These are phyloP conservation scores for Tyria jacobaeae DNA, from an alignment of 2,888 invertebrate species.

Conservation along the genomic window DNA sequence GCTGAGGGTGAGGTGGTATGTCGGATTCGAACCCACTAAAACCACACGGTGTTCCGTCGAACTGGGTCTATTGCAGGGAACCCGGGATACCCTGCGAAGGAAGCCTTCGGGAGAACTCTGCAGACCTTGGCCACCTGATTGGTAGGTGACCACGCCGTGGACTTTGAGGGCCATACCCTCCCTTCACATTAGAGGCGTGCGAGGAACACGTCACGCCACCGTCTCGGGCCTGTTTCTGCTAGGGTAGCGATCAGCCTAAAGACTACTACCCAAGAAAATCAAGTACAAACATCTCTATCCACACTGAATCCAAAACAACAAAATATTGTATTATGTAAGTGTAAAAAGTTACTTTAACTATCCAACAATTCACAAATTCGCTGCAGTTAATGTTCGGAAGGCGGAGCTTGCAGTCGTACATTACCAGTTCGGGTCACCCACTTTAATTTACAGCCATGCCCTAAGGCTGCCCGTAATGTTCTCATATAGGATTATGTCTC, in stretches of 20 bases:
- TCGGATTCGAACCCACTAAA: too few relatives aligned
- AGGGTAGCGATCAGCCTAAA: background rate
- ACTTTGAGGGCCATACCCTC: too few relatives aligned
- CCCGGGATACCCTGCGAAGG: too few relatives aligned
- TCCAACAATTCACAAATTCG: constrained; percentile 33
- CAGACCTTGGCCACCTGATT: too few relatives aligned
- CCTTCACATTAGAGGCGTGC: too few relatives aligned
- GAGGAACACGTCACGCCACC: too few relatives aligned
- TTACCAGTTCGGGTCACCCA: constrained; percentile 44
- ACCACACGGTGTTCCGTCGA: too few relatives aligned
- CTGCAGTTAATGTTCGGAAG: constrained; percentile 49
- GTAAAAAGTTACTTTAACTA: constrained; percentile 36
- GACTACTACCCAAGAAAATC: too few relatives aligned
- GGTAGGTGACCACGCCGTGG: too few relatives aligned
- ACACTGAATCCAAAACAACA: background rate
- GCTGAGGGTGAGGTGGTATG: too few relatives aligned
- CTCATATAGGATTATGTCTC: constrained; percentile 50
- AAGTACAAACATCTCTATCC: background rate
- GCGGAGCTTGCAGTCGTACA: constrained; percentile 41
- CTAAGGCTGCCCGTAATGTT: constrained; percentile 42
- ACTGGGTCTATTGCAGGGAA: too few relatives aligned
- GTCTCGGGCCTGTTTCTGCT: background rate
- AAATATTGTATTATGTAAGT: background rate
- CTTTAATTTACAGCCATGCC: constrained; percentile 45
- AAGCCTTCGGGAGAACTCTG: too few relatives aligned